Evolutionary conservation across 2,888 invertebrate genomes (phyloP).

Genomic region (Elmis aenea): DNA sequence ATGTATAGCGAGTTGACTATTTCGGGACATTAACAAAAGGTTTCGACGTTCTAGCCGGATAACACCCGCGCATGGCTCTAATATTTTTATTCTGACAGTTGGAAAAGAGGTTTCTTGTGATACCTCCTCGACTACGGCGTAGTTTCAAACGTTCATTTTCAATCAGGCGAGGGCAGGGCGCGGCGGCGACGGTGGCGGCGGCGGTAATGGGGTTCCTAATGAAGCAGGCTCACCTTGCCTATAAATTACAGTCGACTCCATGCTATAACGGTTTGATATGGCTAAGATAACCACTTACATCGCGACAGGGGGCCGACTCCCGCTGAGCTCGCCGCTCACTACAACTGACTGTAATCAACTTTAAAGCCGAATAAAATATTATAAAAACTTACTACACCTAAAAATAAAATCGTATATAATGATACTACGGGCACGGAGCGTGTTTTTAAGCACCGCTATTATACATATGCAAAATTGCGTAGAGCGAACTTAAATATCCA

Average conservation of each 20-base stretch:
- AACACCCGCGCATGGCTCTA: too few relatives aligned
- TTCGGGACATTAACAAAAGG: too few relatives aligned
- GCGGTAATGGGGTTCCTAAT: conserved; percentile 44
- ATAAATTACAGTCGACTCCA: conserved; percentile 49
- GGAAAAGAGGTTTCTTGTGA: too few relatives aligned
- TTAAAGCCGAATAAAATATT: conserved; percentile 47
- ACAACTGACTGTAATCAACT: conserved; percentile 47
- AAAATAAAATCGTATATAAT: conserved; percentile 18
- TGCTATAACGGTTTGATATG: conserved; percentile 50
- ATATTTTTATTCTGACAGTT: too few relatives aligned
- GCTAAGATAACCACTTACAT: conserved; percentile 48
- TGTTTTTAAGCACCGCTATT: too few relatives aligned
- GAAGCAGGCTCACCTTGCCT: conserved; percentile 48
- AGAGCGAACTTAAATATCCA: too few relatives aligned
- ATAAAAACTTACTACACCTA: conserved; percentile 26
- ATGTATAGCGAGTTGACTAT: too few relatives aligned
- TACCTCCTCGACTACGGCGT: too few relatives aligned
- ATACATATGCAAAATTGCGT: too few relatives aligned
- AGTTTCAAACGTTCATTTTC: too few relatives aligned
- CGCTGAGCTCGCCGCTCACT: conserved; percentile 40
- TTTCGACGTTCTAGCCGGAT: too few relatives aligned
- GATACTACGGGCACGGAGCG: too few relatives aligned
- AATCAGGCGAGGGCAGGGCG: conserved; percentile 13
- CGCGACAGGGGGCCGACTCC: conserved; percentile 45
- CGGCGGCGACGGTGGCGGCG: conserved; percentile 28